Conservation (phyloP, 2,888 invertebrate genomes). For the Deilephila porcellus region DNA sequence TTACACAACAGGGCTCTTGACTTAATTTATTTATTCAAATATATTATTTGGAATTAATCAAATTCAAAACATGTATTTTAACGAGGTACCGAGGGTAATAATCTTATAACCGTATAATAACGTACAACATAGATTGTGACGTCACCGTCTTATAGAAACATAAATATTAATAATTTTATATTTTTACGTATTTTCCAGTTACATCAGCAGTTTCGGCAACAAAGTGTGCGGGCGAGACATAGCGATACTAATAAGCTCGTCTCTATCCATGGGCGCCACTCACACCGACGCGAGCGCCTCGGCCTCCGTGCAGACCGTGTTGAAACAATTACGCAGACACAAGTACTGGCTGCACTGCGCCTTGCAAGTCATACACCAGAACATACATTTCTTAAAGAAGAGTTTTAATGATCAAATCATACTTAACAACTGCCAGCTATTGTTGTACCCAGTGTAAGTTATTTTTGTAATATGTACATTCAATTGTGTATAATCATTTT, state of each 20-base stretch:
- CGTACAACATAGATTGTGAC: too few relatives aligned
- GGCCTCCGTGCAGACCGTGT: conserved; percentile 42
- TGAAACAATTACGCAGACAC: conserved; percentile 80
- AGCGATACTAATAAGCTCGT: conserved; percentile 62
- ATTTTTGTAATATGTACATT: conserved; percentile 7
- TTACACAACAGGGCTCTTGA: too few relatives aligned
- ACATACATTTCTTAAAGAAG: conserved; percentile 82
- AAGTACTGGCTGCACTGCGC: conserved; percentile 87
- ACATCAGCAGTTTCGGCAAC: conserved; percentile 83
- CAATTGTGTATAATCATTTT: too few relatives aligned
- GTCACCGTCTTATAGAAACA: too few relatives aligned
- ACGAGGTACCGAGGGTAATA: too few relatives aligned
- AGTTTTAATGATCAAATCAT: conserved; percentile 84
- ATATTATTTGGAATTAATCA: too few relatives aligned
- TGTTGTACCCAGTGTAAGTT: conserved; percentile 89
- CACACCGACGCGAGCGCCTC: conserved; percentile 25
- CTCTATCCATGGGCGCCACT: conserved; percentile 45
- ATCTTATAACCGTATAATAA: too few relatives aligned
- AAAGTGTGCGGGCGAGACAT: conserved; percentile 75
- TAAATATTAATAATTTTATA: too few relatives aligned
- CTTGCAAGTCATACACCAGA: conserved; percentile 83
- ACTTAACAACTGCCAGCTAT: conserved; percentile 84
- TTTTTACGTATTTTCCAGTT: conserved; percentile 62
- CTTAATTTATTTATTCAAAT: too few relatives aligned
- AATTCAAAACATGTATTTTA: too few relatives aligned